Base-by-base conservation (phyloP, 2,888 invertebrate genomes). In the Mamestra brassicae region DNA sequence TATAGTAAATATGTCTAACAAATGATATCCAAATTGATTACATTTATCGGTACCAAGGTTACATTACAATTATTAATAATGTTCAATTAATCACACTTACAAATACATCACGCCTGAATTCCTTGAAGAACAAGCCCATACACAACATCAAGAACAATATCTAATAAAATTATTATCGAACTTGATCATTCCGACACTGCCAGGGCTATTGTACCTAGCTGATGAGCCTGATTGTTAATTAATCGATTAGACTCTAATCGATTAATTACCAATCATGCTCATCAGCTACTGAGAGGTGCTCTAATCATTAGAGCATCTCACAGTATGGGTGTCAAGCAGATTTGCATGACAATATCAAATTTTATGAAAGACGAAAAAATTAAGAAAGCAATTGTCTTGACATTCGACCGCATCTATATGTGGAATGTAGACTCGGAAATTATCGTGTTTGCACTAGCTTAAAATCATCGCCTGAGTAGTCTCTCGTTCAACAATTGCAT, bases 301-400 rank as follows among this genome's bases (percentile, higher is more conserved):
- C 26, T 26, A 26, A 26, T 26, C 26, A 26, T 26, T 26, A 26
- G 26, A 26, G 26, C 26, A 26, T 26, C 26, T 54, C 10, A 38
- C 26, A 50, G 55, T 55, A 71, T 58, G n/a, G 50, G 73, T 60
- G 17, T 38, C 38, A 11, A 64, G 2, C 17, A 45, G 50, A 52
- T 38, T 47, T 2, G 2, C 34, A 42, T 50, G 42, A 57, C 34
- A 15, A n/a, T 17, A 26, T 26, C 1, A 1, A 13, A 50, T 26
- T n/a, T 42, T 42, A 34, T 26, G 55, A 26, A 76, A 54, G 7
- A 2, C 10, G 5, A 65, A 52, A 70, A 52, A 36, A 38, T 78
- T 45, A 15, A 36, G 8, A 58, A 17, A 78, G 36, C 26, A 57
- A 77, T 15, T 36, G 7, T 4, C 17, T 26, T 62, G 42, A 15